Conservation (phyloP, 1,140 invertebrate species). For the Aethina tumida region DNA sequence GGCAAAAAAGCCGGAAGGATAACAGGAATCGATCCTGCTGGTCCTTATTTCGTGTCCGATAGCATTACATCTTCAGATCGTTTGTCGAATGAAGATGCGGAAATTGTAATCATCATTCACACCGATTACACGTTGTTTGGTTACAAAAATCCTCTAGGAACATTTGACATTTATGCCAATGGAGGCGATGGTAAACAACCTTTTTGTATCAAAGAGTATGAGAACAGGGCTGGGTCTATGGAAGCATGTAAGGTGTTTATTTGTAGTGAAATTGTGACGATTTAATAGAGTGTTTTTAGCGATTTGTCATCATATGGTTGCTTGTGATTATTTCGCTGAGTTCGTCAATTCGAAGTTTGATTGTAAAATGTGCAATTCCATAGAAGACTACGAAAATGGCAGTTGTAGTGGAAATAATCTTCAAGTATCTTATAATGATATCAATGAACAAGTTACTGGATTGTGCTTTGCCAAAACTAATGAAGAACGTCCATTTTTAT, state of each 20-base stretch:
- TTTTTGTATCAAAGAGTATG: no score
- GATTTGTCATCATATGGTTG: constrained; percentile 21
- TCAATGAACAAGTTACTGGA: no score
- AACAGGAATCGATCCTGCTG: constrained; percentile 55
- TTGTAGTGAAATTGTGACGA: no score
- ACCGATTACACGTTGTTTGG: constrained; percentile 46
- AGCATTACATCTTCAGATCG: constrained; percentile 44
- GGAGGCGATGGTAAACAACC: constrained; percentile 46
- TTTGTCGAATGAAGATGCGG: constrained; percentile 59
- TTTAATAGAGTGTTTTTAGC: constrained; percentile 18
- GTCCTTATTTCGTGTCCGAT: constrained; percentile 43
- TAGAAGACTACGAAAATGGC: no score
- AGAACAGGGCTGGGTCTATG: constrained; percentile 1
- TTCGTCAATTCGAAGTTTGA: constrained; percentile 29
- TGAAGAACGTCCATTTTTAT: no score
- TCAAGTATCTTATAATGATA: no score
- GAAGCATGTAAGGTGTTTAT: constrained; percentile 18
- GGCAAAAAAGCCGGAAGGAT: constrained; percentile 34
- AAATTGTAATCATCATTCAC: constrained; percentile 84
- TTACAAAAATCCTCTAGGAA: constrained; percentile 44
- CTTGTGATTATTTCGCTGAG: constrained; percentile 30
- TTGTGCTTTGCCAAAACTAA: no score
- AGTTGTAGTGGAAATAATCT: no score
- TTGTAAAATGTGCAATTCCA: constrained; percentile 35
- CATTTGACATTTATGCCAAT: constrained; percentile 70